Percentiles rank a stretch among this genome's conserved stretches.
phyloP scores from a whole-genome alignment of 2,113 vertebrate genomes.

The Tamias sibiricus region DNA sequence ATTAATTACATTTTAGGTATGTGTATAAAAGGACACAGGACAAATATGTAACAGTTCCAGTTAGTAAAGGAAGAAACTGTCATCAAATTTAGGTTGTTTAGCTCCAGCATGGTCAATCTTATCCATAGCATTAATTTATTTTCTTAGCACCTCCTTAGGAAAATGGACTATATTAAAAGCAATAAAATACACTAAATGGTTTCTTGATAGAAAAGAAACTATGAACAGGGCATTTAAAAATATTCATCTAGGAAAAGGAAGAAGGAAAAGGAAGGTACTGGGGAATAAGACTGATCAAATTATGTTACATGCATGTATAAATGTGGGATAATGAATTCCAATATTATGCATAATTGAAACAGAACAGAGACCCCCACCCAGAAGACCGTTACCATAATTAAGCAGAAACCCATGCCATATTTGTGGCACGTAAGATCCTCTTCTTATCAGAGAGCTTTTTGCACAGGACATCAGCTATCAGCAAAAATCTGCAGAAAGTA shows the following conservation, averaged over 20 bases:
- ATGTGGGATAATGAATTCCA: too few species aligned
- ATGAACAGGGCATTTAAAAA: not conserved
- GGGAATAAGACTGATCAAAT: too few species aligned
- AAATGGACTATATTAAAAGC: not conserved
- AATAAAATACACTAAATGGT: not conserved
- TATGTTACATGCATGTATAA: too few species aligned
- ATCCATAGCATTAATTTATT: not conserved
- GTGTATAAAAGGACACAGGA: constrained; percentile 14
- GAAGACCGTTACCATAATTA: too few species aligned
- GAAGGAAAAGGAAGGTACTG: too few species aligned
- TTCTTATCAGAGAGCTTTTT: too few species aligned
- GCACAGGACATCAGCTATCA: too few species aligned
- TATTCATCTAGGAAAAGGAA: not conserved
- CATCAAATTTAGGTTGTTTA: not conserved
- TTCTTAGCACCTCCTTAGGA: not conserved
- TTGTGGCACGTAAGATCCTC: too few species aligned
- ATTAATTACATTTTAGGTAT: not conserved
- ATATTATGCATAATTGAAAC: too few species aligned
- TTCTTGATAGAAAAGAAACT: constrained; percentile 1
- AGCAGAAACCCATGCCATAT: too few species aligned
- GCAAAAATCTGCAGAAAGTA: too few species aligned
- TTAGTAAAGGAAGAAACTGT: not conserved
- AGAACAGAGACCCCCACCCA: too few species aligned
- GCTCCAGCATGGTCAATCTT: not conserved
- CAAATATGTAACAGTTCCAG: not conserved